A percentile compares a stretch with the other conserved stretches of the same genome.
Evolutionary conservation across 2,888 invertebrate genomes (phyloP).

Genomic region (Megamerina dolium): DNA sequence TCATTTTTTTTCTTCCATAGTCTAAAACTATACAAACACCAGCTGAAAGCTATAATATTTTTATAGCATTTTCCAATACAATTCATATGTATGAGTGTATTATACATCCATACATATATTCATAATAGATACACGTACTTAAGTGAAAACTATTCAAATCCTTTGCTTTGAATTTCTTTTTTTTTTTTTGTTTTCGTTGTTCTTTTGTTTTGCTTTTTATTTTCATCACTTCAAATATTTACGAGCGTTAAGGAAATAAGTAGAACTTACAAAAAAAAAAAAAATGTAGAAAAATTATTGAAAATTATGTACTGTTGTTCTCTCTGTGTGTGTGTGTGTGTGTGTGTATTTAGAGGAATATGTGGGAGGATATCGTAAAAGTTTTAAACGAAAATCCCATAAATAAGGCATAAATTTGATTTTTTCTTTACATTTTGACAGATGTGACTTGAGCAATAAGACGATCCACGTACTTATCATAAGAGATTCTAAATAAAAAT

Average conservation of each 20-base stretch:
- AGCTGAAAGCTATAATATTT: constrained; percentile 1
- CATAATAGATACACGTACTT: too few relatives aligned
- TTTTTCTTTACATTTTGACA: neutral
- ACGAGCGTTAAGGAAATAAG: too few relatives aligned
- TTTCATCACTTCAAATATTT: too few relatives aligned
- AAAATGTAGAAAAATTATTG: too few relatives aligned
- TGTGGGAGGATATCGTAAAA: neutral
- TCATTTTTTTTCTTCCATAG: neutral
- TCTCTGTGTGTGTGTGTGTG: too few relatives aligned
- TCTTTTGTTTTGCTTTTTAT: neutral
- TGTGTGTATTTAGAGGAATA: too few relatives aligned
- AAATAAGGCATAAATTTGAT: neutral
- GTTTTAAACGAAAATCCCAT: constrained; percentile 1
- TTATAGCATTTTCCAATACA: neutral
- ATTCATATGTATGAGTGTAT: too few relatives aligned
- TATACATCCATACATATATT: too few relatives aligned
- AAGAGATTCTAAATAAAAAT: too few relatives aligned
- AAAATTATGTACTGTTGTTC: neutral
- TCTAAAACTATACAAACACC: neutral
- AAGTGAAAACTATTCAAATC: neutral
- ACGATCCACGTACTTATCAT: too few relatives aligned
- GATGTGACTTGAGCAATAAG: neutral
- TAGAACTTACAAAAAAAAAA: too few relatives aligned
- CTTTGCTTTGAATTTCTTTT: neutral
- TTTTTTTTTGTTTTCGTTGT: neutral